Base-by-base conservation (phyloP, 1,140 invertebrate genomes). In the Polypedilum vanderplanki region DNA sequence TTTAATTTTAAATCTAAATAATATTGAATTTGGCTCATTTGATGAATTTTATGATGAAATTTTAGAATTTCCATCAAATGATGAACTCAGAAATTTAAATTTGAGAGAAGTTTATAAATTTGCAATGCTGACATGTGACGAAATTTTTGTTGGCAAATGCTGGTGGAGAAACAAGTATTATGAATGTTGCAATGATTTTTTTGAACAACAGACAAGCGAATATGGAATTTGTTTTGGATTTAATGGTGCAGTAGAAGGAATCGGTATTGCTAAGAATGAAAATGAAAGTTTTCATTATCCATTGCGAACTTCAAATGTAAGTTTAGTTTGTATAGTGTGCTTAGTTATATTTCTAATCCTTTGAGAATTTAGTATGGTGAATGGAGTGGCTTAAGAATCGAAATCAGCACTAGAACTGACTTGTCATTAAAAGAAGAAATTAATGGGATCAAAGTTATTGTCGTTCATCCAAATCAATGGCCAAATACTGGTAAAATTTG, bases 221-320 rank as follows among this genome's bases (percentile, higher is more conserved):
- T 83, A 81, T 75, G 87, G 87, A 0, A 81, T 85, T 33, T 88
- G 87, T 75, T 86, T 85, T 77, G 80, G 82, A 20, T 88, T 87
- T 76, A 88, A 88, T 78, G 81, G 85, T 0, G 75, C 82, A 74
- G 83, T 85, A 75, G 82, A 84, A 12, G 79, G 78, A 9, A 78
- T 65, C 65, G 73, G 73, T 5, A 10, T 79, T 10, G 79, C 78
- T 3, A 75, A 75, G 17, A 77, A 77, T 9, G 80, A n/a, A 20
- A 33, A 64, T 10, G 40, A 74, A 22, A 46, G 40, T 4, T 46
- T 57, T 41, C 17, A 74, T 76, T 82, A 79, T 78, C 81, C 81
- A 0, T 82, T 80, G 78, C 77, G 78, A 20, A 79, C 79, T 0
- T 79, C 79, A 1, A 78, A 77, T 7, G 81, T 57, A 57, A 57